Evolutionary conservation across 2,888 invertebrate genomes (phyloP).

Genomic region (Melolontha melolontha): DNA sequence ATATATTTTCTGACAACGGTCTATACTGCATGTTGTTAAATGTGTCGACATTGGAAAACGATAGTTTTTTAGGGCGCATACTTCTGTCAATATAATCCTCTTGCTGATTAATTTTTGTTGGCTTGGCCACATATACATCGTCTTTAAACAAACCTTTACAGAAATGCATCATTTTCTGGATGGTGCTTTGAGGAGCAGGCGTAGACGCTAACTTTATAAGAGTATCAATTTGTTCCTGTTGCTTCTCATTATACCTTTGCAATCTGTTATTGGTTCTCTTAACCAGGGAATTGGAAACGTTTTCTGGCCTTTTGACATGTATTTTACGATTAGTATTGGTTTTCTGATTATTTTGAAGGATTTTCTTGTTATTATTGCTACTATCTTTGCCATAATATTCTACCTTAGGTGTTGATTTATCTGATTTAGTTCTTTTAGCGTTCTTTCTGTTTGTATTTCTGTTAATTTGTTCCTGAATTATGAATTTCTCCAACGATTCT

Average conservation of each 20-base stretch:
- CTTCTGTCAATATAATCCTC: conserved; percentile 1
- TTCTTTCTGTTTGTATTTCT: not conserved
- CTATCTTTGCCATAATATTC: too few relatives aligned
- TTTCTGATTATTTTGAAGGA: too few relatives aligned
- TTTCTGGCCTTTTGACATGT: too few relatives aligned
- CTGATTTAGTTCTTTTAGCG: not conserved
- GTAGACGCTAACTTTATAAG: not conserved
- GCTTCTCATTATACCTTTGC: conserved; percentile 6
- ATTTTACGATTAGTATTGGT: too few relatives aligned
- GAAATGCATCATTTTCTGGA: conserved; percentile 8
- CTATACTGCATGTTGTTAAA: not conserved
- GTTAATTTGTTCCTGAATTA: conserved; percentile 7
- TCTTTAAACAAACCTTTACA: conserved; percentile 13
- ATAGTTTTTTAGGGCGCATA: not conserved
- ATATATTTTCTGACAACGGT: not conserved
- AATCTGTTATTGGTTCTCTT: not conserved
- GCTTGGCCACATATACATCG: not conserved
- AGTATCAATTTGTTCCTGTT: conserved; percentile 10
- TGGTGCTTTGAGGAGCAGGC: not conserved
- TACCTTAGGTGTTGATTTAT: not conserved
- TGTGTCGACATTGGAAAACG: not conserved
- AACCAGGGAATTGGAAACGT: too few relatives aligned
- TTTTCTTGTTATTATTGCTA: too few relatives aligned
- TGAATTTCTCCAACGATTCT: not conserved
- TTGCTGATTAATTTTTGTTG: not conserved